Conservation (phyloP, 1,140 invertebrate species). For the Papilio aristodemus region DNA sequence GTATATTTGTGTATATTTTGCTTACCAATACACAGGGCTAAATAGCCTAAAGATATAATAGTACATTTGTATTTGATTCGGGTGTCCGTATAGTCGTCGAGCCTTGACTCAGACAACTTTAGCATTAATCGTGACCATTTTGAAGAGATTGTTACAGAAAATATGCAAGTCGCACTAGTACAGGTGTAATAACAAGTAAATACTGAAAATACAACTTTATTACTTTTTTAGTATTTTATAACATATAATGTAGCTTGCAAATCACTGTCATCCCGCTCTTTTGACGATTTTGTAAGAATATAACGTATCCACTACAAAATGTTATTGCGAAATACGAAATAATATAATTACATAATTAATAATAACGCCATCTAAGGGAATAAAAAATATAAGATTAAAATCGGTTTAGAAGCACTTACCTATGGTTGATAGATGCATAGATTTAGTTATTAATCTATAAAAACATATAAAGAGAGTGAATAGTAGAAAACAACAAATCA, state of each 20-base stretch:
- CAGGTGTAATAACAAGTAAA: slow-evolving; percentile 17
- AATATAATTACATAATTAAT: no score
- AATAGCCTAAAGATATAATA: slow-evolving; percentile 12
- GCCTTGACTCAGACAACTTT: slow-evolving; percentile 24
- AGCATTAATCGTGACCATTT: slow-evolving; percentile 34
- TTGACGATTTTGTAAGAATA: no score
- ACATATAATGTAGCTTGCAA: no score
- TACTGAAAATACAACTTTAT: neutral
- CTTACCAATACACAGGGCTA: slow-evolving; percentile 34
- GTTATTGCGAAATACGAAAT: no score
- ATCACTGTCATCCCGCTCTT: no score
- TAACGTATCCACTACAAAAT: no score
- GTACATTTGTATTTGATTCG: slow-evolving; percentile 33
- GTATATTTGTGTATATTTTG: neutral
- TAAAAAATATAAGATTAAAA: neutral
- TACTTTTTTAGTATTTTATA: no score
- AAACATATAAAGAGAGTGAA: neutral
- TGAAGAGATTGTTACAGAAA: slow-evolving; percentile 34
- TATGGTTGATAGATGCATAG: neutral
- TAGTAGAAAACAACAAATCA: neutral
- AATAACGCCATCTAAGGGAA: no score
- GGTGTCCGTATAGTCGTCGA: slow-evolving; percentile 38
- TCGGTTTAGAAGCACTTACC: neutral
- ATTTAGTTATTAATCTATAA: neutral
- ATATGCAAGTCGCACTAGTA: slow-evolving; percentile 32